Percentiles rank a stretch among this genome's conserved stretches.
These are phyloP conservation scores for Tetrao urogallus DNA, from an alignment of 2,113 vertebrate genomes.

Conservation along the genomic window DNA sequence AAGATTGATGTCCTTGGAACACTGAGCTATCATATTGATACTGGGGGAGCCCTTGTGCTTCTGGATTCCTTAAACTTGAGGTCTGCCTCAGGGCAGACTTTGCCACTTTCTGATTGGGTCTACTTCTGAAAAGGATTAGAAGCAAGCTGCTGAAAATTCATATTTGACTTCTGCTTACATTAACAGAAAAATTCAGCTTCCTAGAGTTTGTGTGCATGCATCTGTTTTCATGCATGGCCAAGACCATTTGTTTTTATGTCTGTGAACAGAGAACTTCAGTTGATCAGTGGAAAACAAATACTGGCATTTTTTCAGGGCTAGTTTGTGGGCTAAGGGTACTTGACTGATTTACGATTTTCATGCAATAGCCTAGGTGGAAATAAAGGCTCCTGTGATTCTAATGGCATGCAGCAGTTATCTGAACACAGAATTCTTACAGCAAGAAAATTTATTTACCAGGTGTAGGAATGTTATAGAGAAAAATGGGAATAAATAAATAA, in stretches of 20 bases:
- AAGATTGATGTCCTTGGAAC: background rate
- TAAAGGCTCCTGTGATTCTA: background rate
- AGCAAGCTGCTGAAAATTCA: background rate
- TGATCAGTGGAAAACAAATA: background rate
- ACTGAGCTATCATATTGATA: background rate
- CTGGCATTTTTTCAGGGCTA: background rate
- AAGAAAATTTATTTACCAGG: background rate
- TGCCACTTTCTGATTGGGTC: background rate
- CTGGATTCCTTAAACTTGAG: background rate
- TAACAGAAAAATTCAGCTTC: background rate
- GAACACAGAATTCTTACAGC: background rate
- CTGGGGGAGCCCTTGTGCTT: background rate
- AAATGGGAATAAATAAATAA: background rate
- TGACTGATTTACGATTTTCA: background rate
- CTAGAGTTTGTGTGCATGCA: background rate
- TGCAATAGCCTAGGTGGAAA: background rate
- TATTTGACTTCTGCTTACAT: background rate
- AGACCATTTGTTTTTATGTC: background rate
- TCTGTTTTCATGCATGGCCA: background rate
- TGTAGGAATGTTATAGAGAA: background rate
- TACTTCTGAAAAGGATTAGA: background rate
- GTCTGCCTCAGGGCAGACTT: background rate
- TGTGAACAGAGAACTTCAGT: background rate
- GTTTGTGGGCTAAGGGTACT: background rate
- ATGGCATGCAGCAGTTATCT: background rate